Percentiles rank a stretch among this genome's conserved stretches.
phyloP scores from a whole-genome alignment of 2,888 invertebrate genomes.

The Eulithis prunata region DNA sequence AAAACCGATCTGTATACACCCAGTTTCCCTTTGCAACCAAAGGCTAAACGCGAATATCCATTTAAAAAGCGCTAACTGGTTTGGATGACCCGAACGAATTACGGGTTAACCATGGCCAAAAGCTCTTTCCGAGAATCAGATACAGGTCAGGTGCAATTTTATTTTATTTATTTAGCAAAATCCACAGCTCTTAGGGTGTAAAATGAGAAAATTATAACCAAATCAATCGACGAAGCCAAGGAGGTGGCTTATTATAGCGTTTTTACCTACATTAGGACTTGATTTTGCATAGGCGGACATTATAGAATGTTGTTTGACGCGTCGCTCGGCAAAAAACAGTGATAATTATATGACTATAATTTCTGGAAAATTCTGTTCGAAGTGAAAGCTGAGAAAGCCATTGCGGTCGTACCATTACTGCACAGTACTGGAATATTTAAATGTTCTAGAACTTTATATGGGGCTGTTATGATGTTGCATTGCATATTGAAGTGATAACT shows the following conservation, averaged over 20 bases:
- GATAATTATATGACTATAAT: slow-evolving; percentile 22
- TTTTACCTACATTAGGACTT: background rate
- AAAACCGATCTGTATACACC: background rate
- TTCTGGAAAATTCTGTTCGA: slow-evolving; percentile 40
- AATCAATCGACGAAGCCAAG: background rate
- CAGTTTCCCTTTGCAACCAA: slow-evolving; percentile 2
- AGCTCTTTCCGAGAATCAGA: slow-evolving; percentile 2
- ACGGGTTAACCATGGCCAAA: slow-evolving; percentile 10
- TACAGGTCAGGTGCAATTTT: background rate
- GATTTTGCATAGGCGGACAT: slow-evolving; percentile 1
- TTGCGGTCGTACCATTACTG: slow-evolving; percentile 23
- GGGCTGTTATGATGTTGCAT: slow-evolving; percentile 16
- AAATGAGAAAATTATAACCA: background rate
- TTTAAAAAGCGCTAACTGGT: slow-evolving; percentile 10
- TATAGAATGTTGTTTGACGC: slow-evolving; percentile 34
- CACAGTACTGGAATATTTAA: slow-evolving; percentile 29
- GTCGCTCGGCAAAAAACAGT: slow-evolving; percentile 23
- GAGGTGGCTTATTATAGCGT: too few species aligned
- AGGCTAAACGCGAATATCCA: background rate
- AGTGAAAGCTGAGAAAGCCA: slow-evolving; percentile 42
- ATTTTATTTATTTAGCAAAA: too few species aligned
- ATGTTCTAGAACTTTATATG: slow-evolving; percentile 28
- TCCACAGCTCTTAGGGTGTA: too few species aligned
- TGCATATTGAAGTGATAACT: slow-evolving; percentile 5
- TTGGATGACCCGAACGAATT: slow-evolving; percentile 16